phyloP scores from a whole-genome alignment of 2,113 vertebrate species.

The Acinonyx jubatus region DNA sequence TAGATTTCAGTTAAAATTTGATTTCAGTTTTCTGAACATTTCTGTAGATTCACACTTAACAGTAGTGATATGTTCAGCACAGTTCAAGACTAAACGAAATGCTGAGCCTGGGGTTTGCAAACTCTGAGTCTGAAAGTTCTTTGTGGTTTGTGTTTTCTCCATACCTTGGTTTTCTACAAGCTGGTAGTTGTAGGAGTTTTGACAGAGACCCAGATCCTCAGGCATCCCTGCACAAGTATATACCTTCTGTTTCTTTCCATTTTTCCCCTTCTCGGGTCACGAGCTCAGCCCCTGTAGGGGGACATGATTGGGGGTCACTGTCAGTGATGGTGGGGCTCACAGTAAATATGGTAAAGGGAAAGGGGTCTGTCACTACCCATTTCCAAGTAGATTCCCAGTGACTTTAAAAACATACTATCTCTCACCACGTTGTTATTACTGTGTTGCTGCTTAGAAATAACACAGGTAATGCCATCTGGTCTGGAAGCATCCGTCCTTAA shows the following conservation, averaged over 20 bases:
- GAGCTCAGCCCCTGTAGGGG: background rate
- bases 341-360: background rate
- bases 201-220: background rate
- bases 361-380: background rate
- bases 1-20: constrained; percentile 9
- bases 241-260: background rate
- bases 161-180: background rate
- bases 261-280: background rate
- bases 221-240: background rate
- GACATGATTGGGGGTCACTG: background rate
- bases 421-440: background rate
- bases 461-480: background rate
- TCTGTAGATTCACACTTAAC: background rate
- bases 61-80: background rate
- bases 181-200: background rate
- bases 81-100: background rate
- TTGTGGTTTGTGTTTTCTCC: background rate
- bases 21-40: background rate
- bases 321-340: background rate
- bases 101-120: background rate
- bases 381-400: background rate
- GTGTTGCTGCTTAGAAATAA: background rate
- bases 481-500: background rate
- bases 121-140: background rate
- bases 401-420: background rate